Percentiles rank a stretch among this genome's conserved stretches.
phyloP scores from a whole-genome alignment of 2,888 invertebrate genomes.

The Siphlonurus alternatus region DNA sequence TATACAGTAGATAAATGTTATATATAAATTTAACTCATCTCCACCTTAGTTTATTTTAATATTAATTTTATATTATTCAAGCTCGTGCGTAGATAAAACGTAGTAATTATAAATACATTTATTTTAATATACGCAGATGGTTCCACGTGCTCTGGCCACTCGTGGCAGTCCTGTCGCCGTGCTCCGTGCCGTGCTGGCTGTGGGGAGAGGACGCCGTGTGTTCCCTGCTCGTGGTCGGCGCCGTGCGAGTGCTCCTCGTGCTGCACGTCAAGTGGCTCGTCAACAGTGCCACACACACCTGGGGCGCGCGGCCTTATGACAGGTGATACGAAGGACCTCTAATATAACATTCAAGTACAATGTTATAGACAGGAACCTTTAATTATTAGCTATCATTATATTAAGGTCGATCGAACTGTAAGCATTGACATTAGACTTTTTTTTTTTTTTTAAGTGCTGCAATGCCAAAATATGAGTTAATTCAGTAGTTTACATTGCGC shows the following conservation, averaged over 20 bases:
- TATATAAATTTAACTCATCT: too few relatives aligned
- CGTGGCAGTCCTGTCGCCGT: slow-evolving; percentile 55
- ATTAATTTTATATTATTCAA: too few relatives aligned
- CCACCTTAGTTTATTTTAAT: too few relatives aligned
- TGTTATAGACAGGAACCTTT: not conserved
- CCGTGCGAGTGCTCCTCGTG: slow-evolving; percentile 52
- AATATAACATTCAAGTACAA: not conserved
- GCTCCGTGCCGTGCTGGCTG: slow-evolving; percentile 43
- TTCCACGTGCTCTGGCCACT: slow-evolving; percentile 40
- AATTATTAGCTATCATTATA: not conserved
- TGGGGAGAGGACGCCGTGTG: slow-evolving; percentile 55
- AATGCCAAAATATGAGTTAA: too few relatives aligned
- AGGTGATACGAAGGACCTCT: slow-evolving; percentile 30
- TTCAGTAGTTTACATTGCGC: too few relatives aligned
- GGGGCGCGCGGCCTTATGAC: slow-evolving; percentile 56
- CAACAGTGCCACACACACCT: slow-evolving; percentile 72
- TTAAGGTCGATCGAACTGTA: too few relatives aligned
- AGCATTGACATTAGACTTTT: too few relatives aligned
- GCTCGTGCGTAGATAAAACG: too few relatives aligned
- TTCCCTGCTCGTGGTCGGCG: slow-evolving; percentile 46
- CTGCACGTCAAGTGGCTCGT: slow-evolving; percentile 82
- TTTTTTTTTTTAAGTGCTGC: too few relatives aligned
- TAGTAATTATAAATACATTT: too few relatives aligned
- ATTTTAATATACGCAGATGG: too few relatives aligned
- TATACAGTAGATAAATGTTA: too few relatives aligned